A percentile compares a stretch with the other conserved stretches of the same genome.
These are phyloP conservation scores for Dendronephthya gigantea DNA, from an alignment of 64 coral and sea anemone species.

Conservation along the genomic window DNA sequence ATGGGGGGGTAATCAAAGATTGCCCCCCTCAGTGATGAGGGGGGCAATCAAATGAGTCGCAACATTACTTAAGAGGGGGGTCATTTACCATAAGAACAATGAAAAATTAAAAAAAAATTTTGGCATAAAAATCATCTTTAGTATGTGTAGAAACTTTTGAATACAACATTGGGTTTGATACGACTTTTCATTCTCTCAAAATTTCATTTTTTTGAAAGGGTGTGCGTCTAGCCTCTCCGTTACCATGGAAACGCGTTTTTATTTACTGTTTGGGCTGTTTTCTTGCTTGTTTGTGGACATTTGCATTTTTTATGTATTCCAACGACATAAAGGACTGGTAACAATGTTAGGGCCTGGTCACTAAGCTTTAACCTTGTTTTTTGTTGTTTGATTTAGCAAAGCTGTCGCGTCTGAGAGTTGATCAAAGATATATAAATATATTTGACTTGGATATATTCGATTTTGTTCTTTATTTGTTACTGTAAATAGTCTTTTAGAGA, in stretches of 20 bases:
- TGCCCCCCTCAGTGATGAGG: no score
- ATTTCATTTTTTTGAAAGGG: neutral
- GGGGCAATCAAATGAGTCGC: no score
- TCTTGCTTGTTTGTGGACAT: neutral
- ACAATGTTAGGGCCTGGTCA: neutral
- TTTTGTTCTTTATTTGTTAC: neutral
- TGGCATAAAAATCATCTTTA: neutral
- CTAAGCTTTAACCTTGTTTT: neutral
- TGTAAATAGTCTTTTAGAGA: neutral
- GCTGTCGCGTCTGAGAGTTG: neutral
- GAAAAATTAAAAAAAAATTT: neutral
- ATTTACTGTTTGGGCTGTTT: neutral
- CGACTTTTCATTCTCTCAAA: neutral
- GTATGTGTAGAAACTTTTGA: neutral
- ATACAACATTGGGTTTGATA: neutral
- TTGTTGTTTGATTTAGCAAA: neutral
- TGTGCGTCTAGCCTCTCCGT: neutral
- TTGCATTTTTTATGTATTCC: neutral
- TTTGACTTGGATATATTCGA: neutral
- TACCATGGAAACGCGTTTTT: neutral
- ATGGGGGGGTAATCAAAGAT: no score
- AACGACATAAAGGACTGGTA: neutral
- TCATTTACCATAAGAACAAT: neutral
- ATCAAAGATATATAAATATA: neutral
- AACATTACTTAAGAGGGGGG: no score